Percentiles rank a stretch among this genome's conserved stretches.
phyloP scores from a whole-genome alignment of 2,888 invertebrate species.

The Nomada ferruginata region DNA sequence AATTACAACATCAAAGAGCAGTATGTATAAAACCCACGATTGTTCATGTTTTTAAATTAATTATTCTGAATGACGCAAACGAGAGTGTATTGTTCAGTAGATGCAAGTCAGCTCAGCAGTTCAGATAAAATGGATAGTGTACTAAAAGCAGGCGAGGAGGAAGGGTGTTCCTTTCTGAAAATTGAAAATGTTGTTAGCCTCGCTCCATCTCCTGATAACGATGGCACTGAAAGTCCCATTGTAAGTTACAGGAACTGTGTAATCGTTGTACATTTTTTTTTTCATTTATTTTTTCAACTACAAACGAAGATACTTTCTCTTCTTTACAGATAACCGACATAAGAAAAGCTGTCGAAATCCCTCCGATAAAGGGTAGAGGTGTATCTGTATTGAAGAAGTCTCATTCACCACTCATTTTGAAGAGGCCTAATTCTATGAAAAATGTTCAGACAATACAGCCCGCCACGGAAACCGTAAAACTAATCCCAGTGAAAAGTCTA shows the following conservation, averaged over 20 bases:
- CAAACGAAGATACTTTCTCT: background rate
- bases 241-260: conserved; percentile 56
- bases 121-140: conserved; percentile 1
- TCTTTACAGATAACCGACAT: conserved; percentile 75
- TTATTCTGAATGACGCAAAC: background rate
- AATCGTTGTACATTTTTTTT: background rate
- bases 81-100: conserved; percentile 30
- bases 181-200: conserved; percentile 87
- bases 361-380: conserved; percentile 69
- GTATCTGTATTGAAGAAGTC: conserved; percentile 78
- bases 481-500: conserved; percentile 77
- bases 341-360: conserved; percentile 75
- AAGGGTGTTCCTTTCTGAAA: conserved; percentile 80
- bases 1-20: conserved; percentile 6
- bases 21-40: conserved; percentile 49
- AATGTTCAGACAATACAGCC: conserved; percentile 29
- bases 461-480: conserved; percentile 66
- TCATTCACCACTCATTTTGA: conserved; percentile 74
- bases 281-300: background rate
- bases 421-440: conserved; percentile 63
- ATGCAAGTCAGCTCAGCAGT: conserved; percentile 31
- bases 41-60: background rate
- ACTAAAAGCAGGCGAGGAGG: conserved; percentile 66
- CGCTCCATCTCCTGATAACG: conserved; percentile 76
- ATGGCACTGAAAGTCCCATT: conserved; percentile 64